Evolutionary conservation across 2,797 vertebrate genomes (phyloP), one percentile per base, ranked within the genome.

Genomic region (Xiphorhynchus erythropygius): DNA sequence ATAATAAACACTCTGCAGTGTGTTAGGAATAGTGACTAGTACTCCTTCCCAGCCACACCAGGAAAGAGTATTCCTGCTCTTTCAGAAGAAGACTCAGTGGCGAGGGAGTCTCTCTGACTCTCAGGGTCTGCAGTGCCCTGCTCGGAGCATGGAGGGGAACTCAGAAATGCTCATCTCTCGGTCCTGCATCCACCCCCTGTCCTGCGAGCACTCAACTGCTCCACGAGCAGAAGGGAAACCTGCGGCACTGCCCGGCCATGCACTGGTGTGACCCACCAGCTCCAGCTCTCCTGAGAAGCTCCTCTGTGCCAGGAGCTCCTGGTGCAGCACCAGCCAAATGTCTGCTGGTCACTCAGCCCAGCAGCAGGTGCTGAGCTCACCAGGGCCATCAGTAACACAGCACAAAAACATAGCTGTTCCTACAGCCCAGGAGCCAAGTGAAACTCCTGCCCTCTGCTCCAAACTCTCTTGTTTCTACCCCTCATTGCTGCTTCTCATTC

Each of bases 221-320:
- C 32, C 3, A 24, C 0, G 8, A 90, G 93, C 86, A 92, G 93
- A 93, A 94, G 70, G 53, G 83, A 96, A 95, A 93, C 42, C 15
- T 2, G 1, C 12, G 32, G 75, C 64, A 4, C 18, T 41, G 75
- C 30, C 62, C 28, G 11, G 21, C 6, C 2, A 3, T 49, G 76
- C 24, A 15, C 65, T 46, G 77, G 18, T 86, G 75, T 53, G 60
- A 94, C 30, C 67, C 47, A 27, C 37, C 76, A 91, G 73, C 85
- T 47, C 53, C 42, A 55, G 52, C 28, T 91, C 49, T 37, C 37
- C 47, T 3, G 0, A 5, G 44, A 44, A 71, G 62, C 1, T 27
- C 68, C 59, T 84, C 44, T 57, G 41, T 10, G 69, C 21, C 47
- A 44, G 52, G 24, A 71, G 49, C 32, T n/a, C 47, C 33, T 3